These are phyloP conservation scores for Limenitis camilla DNA, from an alignment of 2,888 invertebrate species.

Conservation along the genomic window DNA sequence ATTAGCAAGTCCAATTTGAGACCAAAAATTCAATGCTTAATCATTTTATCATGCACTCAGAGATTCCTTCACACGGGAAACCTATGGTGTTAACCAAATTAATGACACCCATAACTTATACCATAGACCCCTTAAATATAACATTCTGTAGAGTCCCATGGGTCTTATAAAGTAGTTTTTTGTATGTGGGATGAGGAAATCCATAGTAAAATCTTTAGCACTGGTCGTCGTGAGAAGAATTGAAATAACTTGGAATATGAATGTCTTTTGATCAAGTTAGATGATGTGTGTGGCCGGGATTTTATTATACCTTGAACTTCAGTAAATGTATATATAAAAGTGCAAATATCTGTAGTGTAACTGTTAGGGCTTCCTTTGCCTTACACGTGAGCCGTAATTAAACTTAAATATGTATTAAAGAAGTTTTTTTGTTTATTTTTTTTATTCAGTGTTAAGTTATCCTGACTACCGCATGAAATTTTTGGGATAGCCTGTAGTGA, in stretches of 20 bases:
- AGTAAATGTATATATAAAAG: no score
- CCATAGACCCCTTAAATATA: not conserved
- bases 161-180: slow-evolving; percentile 22
- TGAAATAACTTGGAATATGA: slow-evolving; percentile 13
- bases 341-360: no score
- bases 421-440: no score
- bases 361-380: no score
- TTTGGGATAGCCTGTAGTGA: no score
- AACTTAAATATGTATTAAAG: no score
- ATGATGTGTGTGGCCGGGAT: slow-evolving; percentile 13
- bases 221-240: slow-evolving; percentile 31
- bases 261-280: slow-evolving; percentile 17
- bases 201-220: slow-evolving; percentile 37
- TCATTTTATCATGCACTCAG: slow-evolving; percentile 27
- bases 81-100: slow-evolving; percentile 57
- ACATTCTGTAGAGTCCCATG: not conserved
- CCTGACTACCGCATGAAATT: no score
- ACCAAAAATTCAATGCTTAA: slow-evolving; percentile 4
- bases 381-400: no score
- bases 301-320: not conserved
- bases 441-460: no score
- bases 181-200: slow-evolving; percentile 30
- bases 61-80: slow-evolving; percentile 60
- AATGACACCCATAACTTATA: slow-evolving; percentile 43
- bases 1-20: not conserved